Base-by-base conservation (phyloP, 2,888 invertebrate genomes). In the Torymus auratus region DNA sequence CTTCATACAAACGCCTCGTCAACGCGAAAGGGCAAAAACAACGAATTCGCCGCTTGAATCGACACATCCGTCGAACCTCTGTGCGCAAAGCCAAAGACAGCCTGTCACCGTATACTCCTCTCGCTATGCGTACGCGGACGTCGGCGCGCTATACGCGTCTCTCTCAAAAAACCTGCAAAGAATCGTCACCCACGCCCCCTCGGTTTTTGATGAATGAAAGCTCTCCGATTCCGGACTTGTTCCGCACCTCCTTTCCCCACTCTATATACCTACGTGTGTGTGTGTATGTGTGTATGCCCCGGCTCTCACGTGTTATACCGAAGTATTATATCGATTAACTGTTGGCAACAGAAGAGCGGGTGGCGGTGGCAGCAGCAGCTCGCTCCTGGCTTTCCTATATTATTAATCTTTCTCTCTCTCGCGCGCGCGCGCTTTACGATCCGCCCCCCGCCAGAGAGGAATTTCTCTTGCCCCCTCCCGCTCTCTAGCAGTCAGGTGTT, bases 291-390 rank as follows among this genome's bases (percentile, higher is more conserved):
- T 28, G 3, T 41, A 7, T 41, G 41, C 41, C 41, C 7, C 7
- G 41, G 41, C 41, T 41, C 41, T 41, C 84, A 85, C 87, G 87
- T 87, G 89, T 87, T 88, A 86, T 88, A 87, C 87, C 87, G 86
- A 88, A 88, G 89, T 89, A 89, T 90, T 88, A 89, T 90, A 90
- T 90, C 90, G 90, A 90, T 90, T 90, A 90, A 89, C 90, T 90
- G 90, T 90, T 90, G 87, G 89, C 87, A 89, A 88, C 90, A 90
- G 90, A 90, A 89, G 89, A 89, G 90, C 88, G 87, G 83, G 83
- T 84, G 84, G 83, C 85, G 85, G 62, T 55, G 13, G 53, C 76
- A 17, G 52, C 56, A 75, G 50, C 61, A 1, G 76, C 68, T 61
- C 17, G 76, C 50, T 14, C 89, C 89, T 88, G 88, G 87, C 89